phyloP scores from a whole-genome alignment of 2,888 invertebrate species.

The Yponomeuta evonymella region DNA sequence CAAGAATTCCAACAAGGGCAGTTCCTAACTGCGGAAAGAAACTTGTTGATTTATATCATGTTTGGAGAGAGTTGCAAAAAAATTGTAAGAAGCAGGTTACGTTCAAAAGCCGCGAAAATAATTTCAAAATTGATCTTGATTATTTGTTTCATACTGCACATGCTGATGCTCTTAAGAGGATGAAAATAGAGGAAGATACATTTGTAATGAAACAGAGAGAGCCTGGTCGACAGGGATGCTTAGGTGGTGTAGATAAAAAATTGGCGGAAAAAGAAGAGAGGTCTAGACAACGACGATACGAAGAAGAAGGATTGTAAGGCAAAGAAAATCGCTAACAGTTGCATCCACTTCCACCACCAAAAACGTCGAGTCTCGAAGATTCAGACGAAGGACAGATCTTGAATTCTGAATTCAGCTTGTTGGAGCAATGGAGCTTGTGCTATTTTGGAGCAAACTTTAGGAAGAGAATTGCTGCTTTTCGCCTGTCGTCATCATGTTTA shows the following conservation, averaged over 20 bases:
- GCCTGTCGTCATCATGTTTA: too few species aligned
- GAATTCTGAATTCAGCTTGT: neutral
- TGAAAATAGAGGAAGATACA: slow-evolving; percentile 32
- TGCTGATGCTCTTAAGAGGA: slow-evolving; percentile 24
- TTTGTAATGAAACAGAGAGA: slow-evolving; percentile 31
- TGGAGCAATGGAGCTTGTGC: too few species aligned
- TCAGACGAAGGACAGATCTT: slow-evolving; percentile 2
- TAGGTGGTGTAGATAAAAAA: slow-evolving; percentile 31
- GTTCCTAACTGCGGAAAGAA: slow-evolving; percentile 23
- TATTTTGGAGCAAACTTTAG: too few species aligned
- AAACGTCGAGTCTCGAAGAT: slow-evolving; percentile 13
- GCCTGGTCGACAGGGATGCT: slow-evolving; percentile 28
- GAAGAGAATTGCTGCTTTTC: too few species aligned
- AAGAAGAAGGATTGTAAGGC: slow-evolving; percentile 12
- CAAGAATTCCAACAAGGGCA: neutral
- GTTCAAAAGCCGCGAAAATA: slow-evolving; percentile 20
- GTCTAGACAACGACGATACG: neutral
- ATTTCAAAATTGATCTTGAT: slow-evolving; percentile 24
- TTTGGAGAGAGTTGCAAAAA: slow-evolving; percentile 35
- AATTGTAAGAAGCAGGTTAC: slow-evolving; percentile 26
- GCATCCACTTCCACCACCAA: slow-evolving; percentile 3
- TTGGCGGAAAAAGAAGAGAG: slow-evolving; percentile 29
- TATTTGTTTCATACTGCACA: slow-evolving; percentile 29
- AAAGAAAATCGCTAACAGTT: slow-evolving; percentile 11
- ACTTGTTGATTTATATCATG: slow-evolving; percentile 30